Evolutionary conservation across 2,888 invertebrate genomes (phyloP), one percentile per base, ranked within the genome.

Genomic region (Ischnus inquisitorius): DNA sequence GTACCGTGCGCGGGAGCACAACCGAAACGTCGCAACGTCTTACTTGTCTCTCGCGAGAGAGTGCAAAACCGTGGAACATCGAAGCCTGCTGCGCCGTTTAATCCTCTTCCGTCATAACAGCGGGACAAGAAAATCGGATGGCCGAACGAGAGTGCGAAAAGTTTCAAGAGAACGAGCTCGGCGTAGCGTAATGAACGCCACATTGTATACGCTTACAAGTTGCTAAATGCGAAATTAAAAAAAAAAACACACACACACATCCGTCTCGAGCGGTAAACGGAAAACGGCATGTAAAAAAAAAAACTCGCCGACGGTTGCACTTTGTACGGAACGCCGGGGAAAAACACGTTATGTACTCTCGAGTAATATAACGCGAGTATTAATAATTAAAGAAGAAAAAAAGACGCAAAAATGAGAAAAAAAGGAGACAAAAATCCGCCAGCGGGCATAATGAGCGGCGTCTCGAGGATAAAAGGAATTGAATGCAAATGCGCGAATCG

Each of bases 241-340:
- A 34, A 34, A 34, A 34, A 34, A 34, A 34, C 34, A 41, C 10
- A 34, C 16, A 64, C 16, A 46, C n/a, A n/a, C 5, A n/a, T 16
- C n/a, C 3, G 19, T 57, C 16, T 43, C 10, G 25, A 46, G 51
- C 2, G 43, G 34, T 28, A 22, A 39, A 67, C 39, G n/a, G 39
- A 41, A 77, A 43, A 28, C 28, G 19, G 68, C 19, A 10, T 54
- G 54, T 64, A 39, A 64, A 81, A 64, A 81, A 64, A 68, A 64
- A 75, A 75, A 69, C 25, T n/a, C 54, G 16, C 22, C 54, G 16
- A 39, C 77, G 77, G 67, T 77, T 57, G 77, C 72, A 82, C 82
- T 82, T 82, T 82, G 82, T 57, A 57, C 82, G 71, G 5, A 65
- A 64, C 62, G 41, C 19, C 69, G 6, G 39, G 39, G 39, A 39